Percentiles rank a stretch among this genome's conserved stretches.
Evolutionary conservation across 2,113 vertebrate genomes (phyloP).

Genomic region (Manacus vitellinus): DNA sequence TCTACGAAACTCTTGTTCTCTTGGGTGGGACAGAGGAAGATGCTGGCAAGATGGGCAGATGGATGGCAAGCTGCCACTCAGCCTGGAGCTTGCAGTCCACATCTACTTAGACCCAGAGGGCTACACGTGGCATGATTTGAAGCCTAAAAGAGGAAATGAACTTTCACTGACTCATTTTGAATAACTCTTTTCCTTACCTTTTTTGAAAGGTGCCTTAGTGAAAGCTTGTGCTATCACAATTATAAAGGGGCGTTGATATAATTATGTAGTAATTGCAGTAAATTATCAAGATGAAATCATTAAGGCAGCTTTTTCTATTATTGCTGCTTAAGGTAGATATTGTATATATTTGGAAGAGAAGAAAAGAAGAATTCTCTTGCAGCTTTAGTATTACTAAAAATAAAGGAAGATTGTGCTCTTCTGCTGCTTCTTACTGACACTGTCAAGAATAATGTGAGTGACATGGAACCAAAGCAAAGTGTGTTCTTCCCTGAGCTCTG

Average conservation of each 20-base stretch:
- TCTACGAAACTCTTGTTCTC: slow-evolving; percentile 5
- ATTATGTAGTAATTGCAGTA: background rate
- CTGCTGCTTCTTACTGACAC: background rate
- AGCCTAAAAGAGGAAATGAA: slow-evolving; percentile 34
- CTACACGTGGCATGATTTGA: background rate
- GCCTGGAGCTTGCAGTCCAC: slow-evolving; percentile 32
- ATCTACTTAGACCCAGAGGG: slow-evolving; percentile 37
- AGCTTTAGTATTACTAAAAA: background rate
- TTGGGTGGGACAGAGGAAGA: slow-evolving; percentile 45
- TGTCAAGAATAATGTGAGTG: background rate
- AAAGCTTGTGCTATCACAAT: background rate
- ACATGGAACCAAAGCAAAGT: background rate
- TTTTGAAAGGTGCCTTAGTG: background rate
- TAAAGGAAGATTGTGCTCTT: background rate
- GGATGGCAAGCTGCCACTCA: slow-evolving; percentile 67
- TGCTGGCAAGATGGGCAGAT: slow-evolving; percentile 55
- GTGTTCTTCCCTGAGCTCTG: background rate
- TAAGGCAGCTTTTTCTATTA: slow-evolving; percentile 1
- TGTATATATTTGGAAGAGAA: background rate
- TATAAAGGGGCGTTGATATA: background rate
- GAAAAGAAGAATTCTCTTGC: background rate
- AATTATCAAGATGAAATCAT: background rate
- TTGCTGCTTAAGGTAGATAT: background rate
- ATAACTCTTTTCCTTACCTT: background rate
- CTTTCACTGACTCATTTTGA: slow-evolving; percentile 30